These are phyloP conservation scores for Oryzias celebensis DNA, from an alignment of 2,113 vertebrate genomes.

Conservation along the genomic window DNA sequence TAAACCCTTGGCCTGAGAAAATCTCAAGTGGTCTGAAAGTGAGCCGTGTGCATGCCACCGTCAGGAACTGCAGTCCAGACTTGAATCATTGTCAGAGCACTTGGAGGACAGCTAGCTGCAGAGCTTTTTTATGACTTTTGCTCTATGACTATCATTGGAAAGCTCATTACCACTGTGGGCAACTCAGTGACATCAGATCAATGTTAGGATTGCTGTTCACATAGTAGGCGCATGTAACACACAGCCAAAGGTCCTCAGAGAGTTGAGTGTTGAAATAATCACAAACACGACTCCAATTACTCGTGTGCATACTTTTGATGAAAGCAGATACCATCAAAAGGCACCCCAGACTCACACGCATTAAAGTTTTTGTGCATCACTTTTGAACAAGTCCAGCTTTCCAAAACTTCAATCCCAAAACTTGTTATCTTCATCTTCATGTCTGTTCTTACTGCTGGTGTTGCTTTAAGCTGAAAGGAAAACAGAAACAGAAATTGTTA, in stretches of 20 bases:
- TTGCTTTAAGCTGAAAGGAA: slow-evolving; percentile 73
- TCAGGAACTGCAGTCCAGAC: slow-evolving; percentile 9
- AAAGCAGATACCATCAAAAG: slow-evolving; percentile 8
- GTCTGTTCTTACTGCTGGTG: slow-evolving; percentile 70
- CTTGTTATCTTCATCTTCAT: slow-evolving; percentile 39
- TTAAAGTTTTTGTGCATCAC: slow-evolving; percentile 27
- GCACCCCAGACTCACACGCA: slow-evolving; percentile 12
- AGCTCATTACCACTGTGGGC: slow-evolving; percentile 53
- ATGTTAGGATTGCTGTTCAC: slow-evolving; percentile 64
- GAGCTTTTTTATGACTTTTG: slow-evolving; percentile 42
- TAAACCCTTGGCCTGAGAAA: slow-evolving; percentile 54
- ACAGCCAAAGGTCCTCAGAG: slow-evolving; percentile 19
- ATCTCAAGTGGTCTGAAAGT: slow-evolving; percentile 48
- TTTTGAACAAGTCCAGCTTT: slow-evolving; percentile 48
- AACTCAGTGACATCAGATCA: slow-evolving; percentile 68
- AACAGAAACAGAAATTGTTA: slow-evolving; percentile 59
- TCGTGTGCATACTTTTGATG: slow-evolving; percentile 8
- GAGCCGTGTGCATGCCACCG: slow-evolving; percentile 22
- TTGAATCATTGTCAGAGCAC: slow-evolving; percentile 48
- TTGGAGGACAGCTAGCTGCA: slow-evolving; percentile 27
- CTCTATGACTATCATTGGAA: slow-evolving; percentile 60
- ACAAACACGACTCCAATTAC: slow-evolving; percentile 45
- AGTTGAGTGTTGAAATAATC: slow-evolving; percentile 38
- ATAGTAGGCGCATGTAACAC: slow-evolving; percentile 47
- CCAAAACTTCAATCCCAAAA: slow-evolving; percentile 39